Evolutionary conservation across 2,797 vertebrate species (phyloP).

Genomic region (Chelonia mydas): DNA sequence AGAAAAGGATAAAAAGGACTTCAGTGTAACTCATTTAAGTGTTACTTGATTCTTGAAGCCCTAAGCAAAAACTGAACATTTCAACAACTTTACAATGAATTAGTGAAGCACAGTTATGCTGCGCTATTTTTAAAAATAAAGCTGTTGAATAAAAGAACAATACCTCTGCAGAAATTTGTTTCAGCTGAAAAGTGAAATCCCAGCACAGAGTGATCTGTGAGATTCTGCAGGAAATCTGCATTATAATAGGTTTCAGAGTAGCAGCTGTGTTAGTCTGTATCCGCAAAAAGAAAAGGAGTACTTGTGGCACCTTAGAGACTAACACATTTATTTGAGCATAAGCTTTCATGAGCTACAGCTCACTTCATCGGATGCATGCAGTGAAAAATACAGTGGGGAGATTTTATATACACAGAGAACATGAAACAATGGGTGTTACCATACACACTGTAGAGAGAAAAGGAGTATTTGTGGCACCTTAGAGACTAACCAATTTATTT

Average conservation of each 20-base stretch:
- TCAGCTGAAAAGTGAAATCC: constrained; percentile 74
- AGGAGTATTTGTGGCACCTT: too few species aligned
- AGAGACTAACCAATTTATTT: too few species aligned
- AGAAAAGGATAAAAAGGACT: constrained; percentile 57
- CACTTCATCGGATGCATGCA: too few species aligned
- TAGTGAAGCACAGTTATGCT: constrained; percentile 65
- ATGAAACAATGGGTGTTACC: too few species aligned
- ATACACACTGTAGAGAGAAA: too few species aligned
- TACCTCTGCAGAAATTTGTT: constrained; percentile 70
- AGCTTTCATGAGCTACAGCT: too few species aligned
- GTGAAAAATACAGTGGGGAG: too few species aligned
- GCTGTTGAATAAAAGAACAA: constrained; percentile 75
- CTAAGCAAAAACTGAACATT: constrained; percentile 70
- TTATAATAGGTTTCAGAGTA: constrained; percentile 51
- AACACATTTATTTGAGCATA: too few species aligned
- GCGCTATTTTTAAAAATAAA: constrained; percentile 73
- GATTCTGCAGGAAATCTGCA: constrained; percentile 77
- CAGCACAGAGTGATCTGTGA: constrained; percentile 76
- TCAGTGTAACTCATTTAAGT: constrained; percentile 53
- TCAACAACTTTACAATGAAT: constrained; percentile 67
- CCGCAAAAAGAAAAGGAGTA: too few species aligned
- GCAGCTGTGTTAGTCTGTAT: too few species aligned
- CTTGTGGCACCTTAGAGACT: too few species aligned
- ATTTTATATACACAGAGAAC: too few species aligned
- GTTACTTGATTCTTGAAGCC: constrained; percentile 53